Evolutionary conservation across 2,888 invertebrate species (phyloP), one percentile per base, ranked within the genome.

Genomic region (Tridacna gigas): DNA sequence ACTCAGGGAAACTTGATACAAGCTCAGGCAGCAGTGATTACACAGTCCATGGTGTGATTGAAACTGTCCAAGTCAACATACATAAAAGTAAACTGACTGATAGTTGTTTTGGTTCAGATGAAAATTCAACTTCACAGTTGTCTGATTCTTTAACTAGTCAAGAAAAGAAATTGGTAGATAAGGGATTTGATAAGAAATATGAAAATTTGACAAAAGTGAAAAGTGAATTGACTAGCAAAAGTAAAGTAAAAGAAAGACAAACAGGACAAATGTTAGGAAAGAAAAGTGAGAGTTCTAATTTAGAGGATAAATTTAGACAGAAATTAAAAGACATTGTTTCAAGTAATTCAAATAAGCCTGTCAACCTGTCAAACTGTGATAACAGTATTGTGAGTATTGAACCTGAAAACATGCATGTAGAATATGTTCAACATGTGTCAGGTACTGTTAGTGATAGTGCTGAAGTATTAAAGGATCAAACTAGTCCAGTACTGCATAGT

Each of bases 221-320:
- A 69, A 22, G 20, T 1, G 47, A 69, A 45, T 45, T 18, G 45
- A 48, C n/a, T 45, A 20, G 47, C 20, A 18, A 22, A 45, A 69
- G 12, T 47, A 12, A n/a, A 69, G 20, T 2, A 56, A 25, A 73
- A 47, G 28, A 13, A 15, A 73, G 25, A 26, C 20, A 56, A 73
- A 22, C 26, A 18, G 51, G 37, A 37, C 2, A 37, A 37, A 37
- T 37, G 37, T 37, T 37, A 37, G 3, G 37, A 37, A 37, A 37
- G 37, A 37, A 37, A 37, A 37, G 37, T 37, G 37, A 37, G 7
- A 37, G 37, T 37, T 37, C 37, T 26, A 69, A 69, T 37, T 48
- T 65, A 63, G 76, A 71, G 26, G 71, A 71, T 51, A 71, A 71
- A 18, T 71, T 71, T 51, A 71, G 71, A 25, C 48, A 51, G 48